phyloP scores from a whole-genome alignment of 2,888 invertebrate species.

The Caenorhabditis parvicauda region DNA sequence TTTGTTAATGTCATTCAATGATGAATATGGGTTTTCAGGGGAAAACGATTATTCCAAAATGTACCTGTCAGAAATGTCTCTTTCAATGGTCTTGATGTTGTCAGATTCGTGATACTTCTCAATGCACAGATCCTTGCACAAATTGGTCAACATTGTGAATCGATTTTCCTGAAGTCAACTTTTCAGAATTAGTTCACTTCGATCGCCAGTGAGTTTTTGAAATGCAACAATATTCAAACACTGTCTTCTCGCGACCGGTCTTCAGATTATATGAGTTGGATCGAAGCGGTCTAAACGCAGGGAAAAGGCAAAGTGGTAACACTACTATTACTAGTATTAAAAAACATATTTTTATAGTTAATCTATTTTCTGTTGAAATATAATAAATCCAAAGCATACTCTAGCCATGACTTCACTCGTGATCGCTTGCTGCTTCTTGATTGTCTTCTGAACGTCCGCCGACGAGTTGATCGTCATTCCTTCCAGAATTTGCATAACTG shows the following conservation, averaged over 20 bases:
- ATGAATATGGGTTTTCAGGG: too few species aligned
- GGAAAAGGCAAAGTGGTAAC: too few species aligned
- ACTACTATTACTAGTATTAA: too few species aligned
- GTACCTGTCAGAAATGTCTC: conserved; percentile 65
- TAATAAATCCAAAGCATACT: conserved; percentile 63
- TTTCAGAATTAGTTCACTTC: conserved; percentile 17
- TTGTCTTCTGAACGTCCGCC: conserved; percentile 90
- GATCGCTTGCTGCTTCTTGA: conserved; percentile 97
- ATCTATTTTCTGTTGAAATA: too few species aligned
- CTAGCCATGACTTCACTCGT: conserved; percentile 90
- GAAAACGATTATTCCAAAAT: too few species aligned
- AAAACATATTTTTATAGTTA: too few species aligned
- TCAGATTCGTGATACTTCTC: conserved; percentile 89
- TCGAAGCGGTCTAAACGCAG: not conserved
- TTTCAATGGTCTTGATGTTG: conserved; percentile 69
- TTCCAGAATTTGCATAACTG: conserved; percentile 72
- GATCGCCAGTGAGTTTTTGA: conserved; percentile 25
- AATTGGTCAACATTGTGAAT: conserved; percentile 85
- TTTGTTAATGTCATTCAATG: conserved; percentile 64
- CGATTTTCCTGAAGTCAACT: conserved; percentile 75
- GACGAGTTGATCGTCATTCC: conserved; percentile 72
- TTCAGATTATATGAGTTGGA: conserved; percentile 1
- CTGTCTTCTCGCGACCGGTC: too few species aligned
- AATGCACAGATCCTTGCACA: conserved; percentile 85
- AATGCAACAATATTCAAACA: too few species aligned